Percentiles rank a stretch among this genome's conserved stretches.
phyloP scores from a whole-genome alignment of 2,797 vertebrate genomes.

The Sebastes vulpes region DNA sequence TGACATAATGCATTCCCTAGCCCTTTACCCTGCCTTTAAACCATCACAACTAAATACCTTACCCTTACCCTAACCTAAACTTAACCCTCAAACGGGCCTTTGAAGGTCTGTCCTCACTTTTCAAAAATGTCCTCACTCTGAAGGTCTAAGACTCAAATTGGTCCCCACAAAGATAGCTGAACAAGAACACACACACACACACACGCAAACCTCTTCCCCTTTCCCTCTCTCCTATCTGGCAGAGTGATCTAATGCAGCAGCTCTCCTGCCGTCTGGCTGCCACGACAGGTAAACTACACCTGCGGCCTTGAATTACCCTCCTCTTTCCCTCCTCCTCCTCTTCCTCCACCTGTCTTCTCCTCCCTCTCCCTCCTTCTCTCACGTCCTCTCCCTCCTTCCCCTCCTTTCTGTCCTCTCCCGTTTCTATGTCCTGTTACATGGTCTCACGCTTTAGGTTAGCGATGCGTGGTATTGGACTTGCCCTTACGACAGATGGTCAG shows the following conservation, averaged over 20 bases:
- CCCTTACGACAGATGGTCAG: constrained; percentile 19
- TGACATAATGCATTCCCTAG: too few species aligned
- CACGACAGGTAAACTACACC: constrained; percentile 83
- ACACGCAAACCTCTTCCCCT: not conserved
- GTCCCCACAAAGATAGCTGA: too few species aligned
- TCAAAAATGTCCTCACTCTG: too few species aligned
- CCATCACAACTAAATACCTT: too few species aligned
- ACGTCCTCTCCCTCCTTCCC: not conserved
- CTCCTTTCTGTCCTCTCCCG: constrained; percentile 26
- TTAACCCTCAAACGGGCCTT: not conserved
- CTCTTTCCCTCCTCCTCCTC: constrained; percentile 41
- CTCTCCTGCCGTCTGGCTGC: constrained; percentile 76
- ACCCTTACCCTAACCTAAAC: too few species aligned
- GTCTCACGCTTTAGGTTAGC: constrained; percentile 46
- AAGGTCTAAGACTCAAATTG: too few species aligned
- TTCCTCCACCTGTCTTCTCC: constrained; percentile 44
- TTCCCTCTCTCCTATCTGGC: constrained; percentile 59
- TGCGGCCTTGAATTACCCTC: constrained; percentile 82
- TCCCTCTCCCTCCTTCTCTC: not conserved
- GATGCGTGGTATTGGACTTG: constrained; percentile 44
- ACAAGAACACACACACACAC: too few species aligned
- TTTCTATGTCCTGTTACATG: constrained; percentile 29
- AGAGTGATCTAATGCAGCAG: constrained; percentile 77
- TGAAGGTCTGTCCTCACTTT: too few species aligned
- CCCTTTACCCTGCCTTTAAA: not conserved